Evolutionary conservation across 35 echinoderm and acorn worm genomes (phyloP).

Genomic region (Heliocidaris tuberculata): DNA sequence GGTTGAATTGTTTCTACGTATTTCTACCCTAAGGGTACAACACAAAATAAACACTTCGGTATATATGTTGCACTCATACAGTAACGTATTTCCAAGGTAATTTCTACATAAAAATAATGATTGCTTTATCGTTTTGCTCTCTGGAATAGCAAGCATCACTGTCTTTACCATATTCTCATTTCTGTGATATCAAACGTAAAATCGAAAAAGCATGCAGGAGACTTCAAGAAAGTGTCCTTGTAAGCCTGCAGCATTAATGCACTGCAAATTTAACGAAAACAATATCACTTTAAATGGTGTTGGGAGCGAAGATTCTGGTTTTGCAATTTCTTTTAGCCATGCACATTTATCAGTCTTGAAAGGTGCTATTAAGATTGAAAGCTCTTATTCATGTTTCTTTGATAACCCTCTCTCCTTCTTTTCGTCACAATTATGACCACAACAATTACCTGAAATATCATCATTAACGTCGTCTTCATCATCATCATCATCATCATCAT

Average conservation of each 20-base stretch:
- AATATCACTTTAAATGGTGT: not conserved
- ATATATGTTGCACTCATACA: too few species aligned
- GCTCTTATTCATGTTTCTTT: too few species aligned
- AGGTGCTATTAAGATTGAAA: too few species aligned
- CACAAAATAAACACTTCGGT: not conserved
- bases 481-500: too few species aligned
- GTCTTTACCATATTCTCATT: not conserved
- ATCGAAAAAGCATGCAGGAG: not conserved
- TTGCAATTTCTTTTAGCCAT: not conserved
- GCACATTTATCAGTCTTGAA: too few species aligned
- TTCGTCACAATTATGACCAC: too few species aligned
- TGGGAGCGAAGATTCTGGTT: not conserved
- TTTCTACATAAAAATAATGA: not conserved
- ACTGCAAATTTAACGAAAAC: not conserved
- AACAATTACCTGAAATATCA: too few species aligned
- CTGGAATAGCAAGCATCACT: not conserved
- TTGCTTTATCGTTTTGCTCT: not conserved
- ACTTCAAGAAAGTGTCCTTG: not conserved
- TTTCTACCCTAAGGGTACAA: not conserved
- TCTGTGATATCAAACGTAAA: not conserved
- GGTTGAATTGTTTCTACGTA: not conserved
- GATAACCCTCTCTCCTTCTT: too few species aligned
- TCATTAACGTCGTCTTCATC: too few species aligned
- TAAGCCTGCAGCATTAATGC: not conserved
- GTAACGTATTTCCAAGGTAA: not conserved